Evolutionary conservation across 2,113 vertebrate species (phyloP).

Genomic region (Labeo catla): DNA sequence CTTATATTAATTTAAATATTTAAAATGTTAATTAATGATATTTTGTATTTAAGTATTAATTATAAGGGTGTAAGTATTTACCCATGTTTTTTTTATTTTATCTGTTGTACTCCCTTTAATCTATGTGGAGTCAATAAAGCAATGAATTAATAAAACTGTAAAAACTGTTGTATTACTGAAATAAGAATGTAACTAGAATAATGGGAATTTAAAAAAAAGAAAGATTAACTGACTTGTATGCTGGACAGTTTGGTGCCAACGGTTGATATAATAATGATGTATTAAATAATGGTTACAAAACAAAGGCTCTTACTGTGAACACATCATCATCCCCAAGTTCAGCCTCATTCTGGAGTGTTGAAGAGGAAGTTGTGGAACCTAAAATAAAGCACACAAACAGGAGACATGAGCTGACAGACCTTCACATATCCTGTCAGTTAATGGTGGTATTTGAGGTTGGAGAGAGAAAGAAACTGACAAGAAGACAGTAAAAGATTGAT

Average conservation of each 20-base stretch:
- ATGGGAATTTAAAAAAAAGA: neutral
- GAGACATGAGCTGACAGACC: slow-evolving; percentile 42
- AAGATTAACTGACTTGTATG: neutral
- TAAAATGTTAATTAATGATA: neutral
- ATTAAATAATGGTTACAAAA: neutral
- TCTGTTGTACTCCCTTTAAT: neutral
- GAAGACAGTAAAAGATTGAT: slow-evolving; percentile 20
- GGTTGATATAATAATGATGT: neutral
- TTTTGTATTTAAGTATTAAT: too few relatives aligned
- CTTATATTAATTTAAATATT: neutral
- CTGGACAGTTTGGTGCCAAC: neutral
- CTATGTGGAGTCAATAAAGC: neutral
- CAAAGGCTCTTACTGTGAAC: slow-evolving; percentile 85
- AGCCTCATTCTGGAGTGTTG: slow-evolving; percentile 95
- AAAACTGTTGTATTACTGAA: neutral
- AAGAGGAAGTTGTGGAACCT: slow-evolving; percentile 98
- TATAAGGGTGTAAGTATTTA: neutral
- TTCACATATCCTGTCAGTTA: slow-evolving; percentile 39
- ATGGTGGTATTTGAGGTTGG: slow-evolving; percentile 24
- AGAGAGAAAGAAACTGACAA: slow-evolving; percentile 18
- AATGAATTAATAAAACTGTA: neutral
- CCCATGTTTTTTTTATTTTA: neutral
- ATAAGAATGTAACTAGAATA: neutral
- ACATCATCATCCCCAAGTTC: slow-evolving; percentile 97
- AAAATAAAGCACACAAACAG: slow-evolving; percentile 55